phyloP scores from a whole-genome alignment of 2,888 invertebrate species.

The Dastarcus helophoroides region DNA sequence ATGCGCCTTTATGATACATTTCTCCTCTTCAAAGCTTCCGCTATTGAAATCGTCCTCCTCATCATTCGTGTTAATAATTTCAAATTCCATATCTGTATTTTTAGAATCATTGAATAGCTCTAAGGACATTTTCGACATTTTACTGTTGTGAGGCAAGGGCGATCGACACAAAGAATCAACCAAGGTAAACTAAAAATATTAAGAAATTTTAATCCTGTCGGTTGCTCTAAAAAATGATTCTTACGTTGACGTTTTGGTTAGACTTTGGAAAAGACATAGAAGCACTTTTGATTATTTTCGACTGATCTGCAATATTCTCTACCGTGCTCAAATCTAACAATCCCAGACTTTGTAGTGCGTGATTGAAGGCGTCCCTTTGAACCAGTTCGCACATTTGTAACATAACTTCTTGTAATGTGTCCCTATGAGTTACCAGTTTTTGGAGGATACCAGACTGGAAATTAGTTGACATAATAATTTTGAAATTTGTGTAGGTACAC shows the following conservation, averaged over 20 bases:
- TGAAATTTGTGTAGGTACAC: no score
- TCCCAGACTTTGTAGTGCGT: conserved; percentile 45
- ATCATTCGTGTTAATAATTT: conserved; percentile 30
- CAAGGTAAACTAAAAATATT: conserved; percentile 41
- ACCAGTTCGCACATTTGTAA: conserved; percentile 46
- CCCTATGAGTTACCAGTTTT: conserved; percentile 40
- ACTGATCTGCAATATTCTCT: conserved; percentile 14
- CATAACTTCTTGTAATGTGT: conserved; percentile 40
- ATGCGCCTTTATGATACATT: conserved; percentile 44
- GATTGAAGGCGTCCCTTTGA: conserved; percentile 49
- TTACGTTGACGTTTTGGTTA: conserved; percentile 17
- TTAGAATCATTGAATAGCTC: conserved; percentile 43
- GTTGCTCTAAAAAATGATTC: conserved; percentile 2
- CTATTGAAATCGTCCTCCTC: conserved; percentile 7
- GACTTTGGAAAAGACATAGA: conserved; percentile 18
- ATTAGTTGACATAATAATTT: conserved; percentile 7
- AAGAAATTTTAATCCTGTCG: conserved; percentile 7
- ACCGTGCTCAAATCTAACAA: conserved; percentile 31
- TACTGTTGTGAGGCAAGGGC: conserved; percentile 44
- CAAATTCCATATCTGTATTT: conserved; percentile 56
- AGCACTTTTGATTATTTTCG: conserved; percentile 16
- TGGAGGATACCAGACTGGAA: conserved; percentile 42
- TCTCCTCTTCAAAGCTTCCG: conserved; percentile 20
- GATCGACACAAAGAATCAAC: conserved; percentile 51
- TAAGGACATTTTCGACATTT: conserved; percentile 45